phyloP scores from a whole-genome alignment of 2,113 vertebrate genomes.

The Charadrius vociferus region DNA sequence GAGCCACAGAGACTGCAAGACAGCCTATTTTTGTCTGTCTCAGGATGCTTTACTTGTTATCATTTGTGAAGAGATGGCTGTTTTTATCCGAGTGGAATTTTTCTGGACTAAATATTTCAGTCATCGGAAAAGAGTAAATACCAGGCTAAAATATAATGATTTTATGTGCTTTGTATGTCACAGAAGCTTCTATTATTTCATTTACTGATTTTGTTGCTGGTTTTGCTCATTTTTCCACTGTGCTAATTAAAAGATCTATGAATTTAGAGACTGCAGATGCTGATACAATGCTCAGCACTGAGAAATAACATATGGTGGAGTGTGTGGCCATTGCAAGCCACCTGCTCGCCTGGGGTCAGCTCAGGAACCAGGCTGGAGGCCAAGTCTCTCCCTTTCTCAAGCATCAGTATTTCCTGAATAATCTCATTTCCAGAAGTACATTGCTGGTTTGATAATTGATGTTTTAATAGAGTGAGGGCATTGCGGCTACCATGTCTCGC shows the following conservation, averaged over 20 bases:
- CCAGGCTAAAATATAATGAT: not conserved
- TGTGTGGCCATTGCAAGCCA: not conserved
- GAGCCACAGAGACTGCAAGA: not conserved
- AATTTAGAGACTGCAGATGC: not conserved
- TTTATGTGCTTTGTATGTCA: not conserved
- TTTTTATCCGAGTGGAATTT: not conserved
- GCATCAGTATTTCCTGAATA: conserved; percentile 2
- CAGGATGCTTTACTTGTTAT: not conserved
- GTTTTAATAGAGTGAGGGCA: conserved; percentile 9
- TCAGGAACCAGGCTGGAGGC: not conserved
- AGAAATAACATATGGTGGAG: conserved; percentile 37
- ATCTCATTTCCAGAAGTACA: not conserved
- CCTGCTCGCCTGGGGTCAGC: conserved; percentile 37
- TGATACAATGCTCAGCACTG: not conserved
- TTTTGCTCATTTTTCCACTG: not conserved
- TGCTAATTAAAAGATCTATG: conserved; percentile 16
- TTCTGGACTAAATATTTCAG: not conserved
- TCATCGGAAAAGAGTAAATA: not conserved
- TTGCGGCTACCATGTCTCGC: not conserved
- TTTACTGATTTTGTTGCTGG: not conserved
- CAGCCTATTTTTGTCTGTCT: not conserved
- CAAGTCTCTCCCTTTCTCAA: not conserved
- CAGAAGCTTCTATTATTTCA: not conserved
- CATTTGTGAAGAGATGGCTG: not conserved
- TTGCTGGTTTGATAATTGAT: not conserved